A percentile compares a stretch with the other conserved stretches of the same genome.
Conservation (phyloP, 2,113 vertebrate genomes). For the Panurus biarmicus region DNA sequence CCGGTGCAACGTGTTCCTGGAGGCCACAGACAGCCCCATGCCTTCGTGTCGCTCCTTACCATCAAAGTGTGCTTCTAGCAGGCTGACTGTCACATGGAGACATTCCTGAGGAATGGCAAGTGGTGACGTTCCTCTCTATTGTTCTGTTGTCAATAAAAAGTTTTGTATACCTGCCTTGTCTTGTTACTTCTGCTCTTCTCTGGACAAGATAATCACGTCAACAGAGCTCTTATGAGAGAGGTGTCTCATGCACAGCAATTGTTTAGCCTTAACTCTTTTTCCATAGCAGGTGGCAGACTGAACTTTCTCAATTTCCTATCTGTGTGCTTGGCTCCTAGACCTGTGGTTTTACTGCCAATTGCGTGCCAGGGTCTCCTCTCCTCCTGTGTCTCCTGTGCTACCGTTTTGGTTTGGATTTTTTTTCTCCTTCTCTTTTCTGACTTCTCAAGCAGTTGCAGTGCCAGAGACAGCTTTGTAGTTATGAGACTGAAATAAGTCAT, state of each 20-base stretch:
- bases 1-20: slow-evolving; percentile 1
- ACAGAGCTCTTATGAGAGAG: background rate
- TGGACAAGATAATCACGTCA: fast-evolving
- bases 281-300: background rate
- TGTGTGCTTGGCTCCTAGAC: background rate
- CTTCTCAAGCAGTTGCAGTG: background rate
- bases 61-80: slow-evolving; percentile 24
- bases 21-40: background rate
- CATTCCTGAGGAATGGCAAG: slow-evolving; percentile 73
- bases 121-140: slow-evolving; percentile 73
- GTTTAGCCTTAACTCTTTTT: background rate
- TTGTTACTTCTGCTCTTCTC: slow-evolving; percentile 41
- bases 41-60: background rate
- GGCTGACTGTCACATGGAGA: slow-evolving; percentile 67
- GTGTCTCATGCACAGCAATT: background rate
- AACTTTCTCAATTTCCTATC: background rate
- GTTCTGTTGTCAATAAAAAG: slow-evolving; percentile 77
- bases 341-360: background rate
- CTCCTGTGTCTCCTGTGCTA: background rate
- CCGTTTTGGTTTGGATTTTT: background rate
- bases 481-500: background rate
- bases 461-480: background rate
- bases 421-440: background rate
- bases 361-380: background rate
- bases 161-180: slow-evolving; percentile 69